Percentiles rank a stretch among this genome's conserved stretches.
These are phyloP conservation scores for Epiblema foenella DNA, from an alignment of 2,888 invertebrate species.

Conservation along the genomic window DNA sequence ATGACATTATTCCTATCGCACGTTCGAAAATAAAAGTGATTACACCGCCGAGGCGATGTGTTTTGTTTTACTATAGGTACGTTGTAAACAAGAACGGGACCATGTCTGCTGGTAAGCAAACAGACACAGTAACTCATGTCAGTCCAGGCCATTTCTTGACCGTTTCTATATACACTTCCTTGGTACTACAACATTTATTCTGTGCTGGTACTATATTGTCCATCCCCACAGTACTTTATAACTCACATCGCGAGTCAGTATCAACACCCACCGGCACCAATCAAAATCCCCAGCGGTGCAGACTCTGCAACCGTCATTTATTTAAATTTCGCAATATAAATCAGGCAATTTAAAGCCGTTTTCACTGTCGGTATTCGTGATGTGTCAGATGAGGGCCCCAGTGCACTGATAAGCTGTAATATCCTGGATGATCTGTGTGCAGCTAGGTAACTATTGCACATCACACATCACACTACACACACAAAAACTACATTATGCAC, in stretches of 20 bases:
- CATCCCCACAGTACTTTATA: background rate
- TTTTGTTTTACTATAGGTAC: no score
- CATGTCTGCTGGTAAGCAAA: no score
- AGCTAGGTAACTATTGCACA: background rate
- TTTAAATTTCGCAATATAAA: constrained; percentile 29
- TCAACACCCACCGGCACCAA: background rate
- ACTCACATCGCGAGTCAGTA: background rate
- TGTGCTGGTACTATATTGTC: background rate
- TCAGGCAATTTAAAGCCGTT: constrained; percentile 40
- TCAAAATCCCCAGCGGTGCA: constrained; percentile 8
- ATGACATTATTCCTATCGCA: no score
- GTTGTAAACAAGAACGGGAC: no score
- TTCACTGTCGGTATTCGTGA: constrained; percentile 20
- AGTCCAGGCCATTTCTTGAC: no score
- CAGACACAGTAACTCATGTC: no score
- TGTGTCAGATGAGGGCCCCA: constrained; percentile 10
- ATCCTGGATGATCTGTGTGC: constrained; percentile 38
- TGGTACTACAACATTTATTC: no score
- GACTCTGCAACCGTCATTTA: constrained; percentile 14
- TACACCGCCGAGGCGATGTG: no score
- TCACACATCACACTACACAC: background rate
- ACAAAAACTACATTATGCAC: constrained; percentile 14
- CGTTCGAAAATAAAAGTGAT: no score
- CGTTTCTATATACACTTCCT: no score
- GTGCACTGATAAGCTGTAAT: constrained; percentile 32